Base-by-base conservation (phyloP, 2,888 invertebrate species). In the Bhutanitis thaidina region DNA sequence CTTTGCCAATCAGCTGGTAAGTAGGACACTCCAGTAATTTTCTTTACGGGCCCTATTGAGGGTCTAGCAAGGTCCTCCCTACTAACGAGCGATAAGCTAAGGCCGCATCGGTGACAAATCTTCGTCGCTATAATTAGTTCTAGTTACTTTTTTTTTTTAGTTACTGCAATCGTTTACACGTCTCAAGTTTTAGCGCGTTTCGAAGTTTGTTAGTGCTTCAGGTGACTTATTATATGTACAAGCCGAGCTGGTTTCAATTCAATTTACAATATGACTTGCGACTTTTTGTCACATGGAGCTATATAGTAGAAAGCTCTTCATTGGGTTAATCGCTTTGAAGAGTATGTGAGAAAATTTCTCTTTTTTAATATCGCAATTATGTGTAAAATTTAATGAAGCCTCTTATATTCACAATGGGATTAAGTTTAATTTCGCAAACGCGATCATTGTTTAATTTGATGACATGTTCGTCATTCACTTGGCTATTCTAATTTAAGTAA, bases 11-110 rank as follows among this genome's bases (percentile, higher is more conserved):
- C 60, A 67, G 71, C 64, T 74, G 65, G 74, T 80, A 86, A 86
- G 81, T 86, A 60, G 86, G 80, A 62, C 85, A 83, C 59, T 14
- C 59, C 71, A 66, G 72, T 81, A 79, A 72, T 83, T 85, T 80
- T 82, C 84, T 81, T 82, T 67, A 77, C 67, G 69, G 73, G 69
- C 73, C 74, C 78, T 76, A 66, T 69, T 67, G 67, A 65, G 76
- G 79, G 77, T 77, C 78, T 79, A 71, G 62, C 70, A 71, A 76
- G 79, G 80, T 62, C 74, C 76, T 69, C 68, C 69, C 0, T 20
- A 30, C 66, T 71, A 36, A 37, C 67, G 61, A 62, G 61, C 67
- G 70, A 63, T 56, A 14, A 41, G 14, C 12, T 27, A 14, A 48
- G 37, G 38, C 16, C 36, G 30, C 9, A 27, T 36, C 36, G 29